Conservation (phyloP, 1,140 invertebrate species). For the Aphelenchoides avenae region DNA sequence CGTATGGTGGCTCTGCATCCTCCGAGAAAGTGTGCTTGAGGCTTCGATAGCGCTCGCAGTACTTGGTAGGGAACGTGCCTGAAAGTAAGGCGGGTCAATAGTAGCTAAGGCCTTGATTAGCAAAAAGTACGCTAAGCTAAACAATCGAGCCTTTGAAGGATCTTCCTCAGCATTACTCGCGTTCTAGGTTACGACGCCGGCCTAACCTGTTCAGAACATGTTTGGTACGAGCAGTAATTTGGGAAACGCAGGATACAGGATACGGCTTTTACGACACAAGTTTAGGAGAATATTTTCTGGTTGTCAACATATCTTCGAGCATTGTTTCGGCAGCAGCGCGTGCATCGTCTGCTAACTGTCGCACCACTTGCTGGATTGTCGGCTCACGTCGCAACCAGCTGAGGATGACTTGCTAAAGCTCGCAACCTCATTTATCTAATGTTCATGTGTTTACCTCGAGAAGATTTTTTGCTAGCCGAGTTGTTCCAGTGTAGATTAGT, state of each 20-base stretch:
- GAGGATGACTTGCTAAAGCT: slow-evolving; percentile 29
- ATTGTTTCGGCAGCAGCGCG: slow-evolving; percentile 17
- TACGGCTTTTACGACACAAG: too few species aligned
- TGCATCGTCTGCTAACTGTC: slow-evolving; percentile 12
- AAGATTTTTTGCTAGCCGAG: slow-evolving; percentile 45
- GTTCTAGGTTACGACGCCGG: too few species aligned
- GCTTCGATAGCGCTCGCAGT: slow-evolving; percentile 24
- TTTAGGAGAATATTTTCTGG: too few species aligned
- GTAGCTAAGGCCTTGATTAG: too few species aligned
- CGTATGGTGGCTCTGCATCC: slow-evolving; percentile 24
- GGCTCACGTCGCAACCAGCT: slow-evolving; percentile 24
- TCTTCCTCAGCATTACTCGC: too few species aligned
- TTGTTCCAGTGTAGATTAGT: slow-evolving; percentile 48
- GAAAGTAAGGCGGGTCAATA: too few species aligned
- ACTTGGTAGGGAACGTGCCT: slow-evolving; percentile 23
- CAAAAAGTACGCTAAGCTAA: too few species aligned
- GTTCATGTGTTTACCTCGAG: slow-evolving; percentile 22
- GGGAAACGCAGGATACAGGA: too few species aligned
- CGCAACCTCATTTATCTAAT: background rate
- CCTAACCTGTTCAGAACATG: too few species aligned
- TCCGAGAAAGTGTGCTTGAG: slow-evolving; percentile 35
- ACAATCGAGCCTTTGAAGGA: too few species aligned
- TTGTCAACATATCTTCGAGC: slow-evolving; percentile 10
- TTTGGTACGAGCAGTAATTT: too few species aligned
- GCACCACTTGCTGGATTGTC: slow-evolving; percentile 8